Evolutionary conservation across 2,797 vertebrate species (phyloP).

Genomic region (Lepus oiostolus): DNA sequence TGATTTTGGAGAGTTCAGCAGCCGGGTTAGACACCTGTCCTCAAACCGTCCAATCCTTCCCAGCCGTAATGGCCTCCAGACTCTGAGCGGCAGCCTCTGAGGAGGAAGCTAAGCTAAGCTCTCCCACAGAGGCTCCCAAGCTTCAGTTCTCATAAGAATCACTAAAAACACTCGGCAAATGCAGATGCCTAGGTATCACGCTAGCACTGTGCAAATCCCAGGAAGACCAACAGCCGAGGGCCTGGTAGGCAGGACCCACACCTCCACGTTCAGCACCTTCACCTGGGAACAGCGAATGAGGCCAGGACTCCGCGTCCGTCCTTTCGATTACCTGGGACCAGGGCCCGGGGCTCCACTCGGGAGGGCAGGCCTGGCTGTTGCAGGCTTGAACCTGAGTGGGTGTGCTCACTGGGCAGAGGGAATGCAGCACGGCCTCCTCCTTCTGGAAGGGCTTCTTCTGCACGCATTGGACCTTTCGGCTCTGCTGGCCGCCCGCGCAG

Average conservation of each 20-base stretch:
- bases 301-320: background rate
- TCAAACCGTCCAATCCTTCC: background rate
- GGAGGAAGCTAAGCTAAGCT: background rate
- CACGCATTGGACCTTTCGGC: constrained; percentile 92
- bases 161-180: background rate
- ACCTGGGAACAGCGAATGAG: fast-evolving
- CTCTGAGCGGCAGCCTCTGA: background rate
- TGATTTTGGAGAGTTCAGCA: background rate
- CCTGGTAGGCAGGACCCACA: fast-evolving
- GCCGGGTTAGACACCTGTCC: background rate
- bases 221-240: background rate
- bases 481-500: constrained; percentile 95
- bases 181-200: background rate
- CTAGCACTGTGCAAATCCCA: background rate
- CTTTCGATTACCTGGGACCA: constrained; percentile 94
- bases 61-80: background rate
- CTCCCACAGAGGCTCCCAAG: too few species aligned
- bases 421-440: constrained; percentile 92
- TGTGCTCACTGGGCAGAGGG: constrained; percentile 93
- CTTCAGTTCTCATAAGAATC: background rate
- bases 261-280: background rate
- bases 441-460: constrained; percentile 94
- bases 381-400: constrained; percentile 94
- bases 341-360: constrained; percentile 93
- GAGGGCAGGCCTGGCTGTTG: constrained; percentile 93